phyloP scores from a whole-genome alignment of 2,888 invertebrate genomes.

The Heliothis peltigera region DNA sequence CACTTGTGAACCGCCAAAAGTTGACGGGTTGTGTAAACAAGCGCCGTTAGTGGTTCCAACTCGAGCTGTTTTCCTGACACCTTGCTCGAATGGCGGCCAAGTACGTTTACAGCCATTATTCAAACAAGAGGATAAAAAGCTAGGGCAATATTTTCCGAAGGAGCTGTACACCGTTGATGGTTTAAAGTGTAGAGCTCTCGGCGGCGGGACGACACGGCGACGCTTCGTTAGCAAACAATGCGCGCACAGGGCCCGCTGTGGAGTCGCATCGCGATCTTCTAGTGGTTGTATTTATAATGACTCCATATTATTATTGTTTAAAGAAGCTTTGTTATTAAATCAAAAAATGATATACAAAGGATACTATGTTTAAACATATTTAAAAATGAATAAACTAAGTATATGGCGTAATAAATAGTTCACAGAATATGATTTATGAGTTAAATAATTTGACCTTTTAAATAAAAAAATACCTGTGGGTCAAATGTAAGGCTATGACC shows the following conservation, averaged over 20 bases:
- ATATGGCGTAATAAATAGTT: too few relatives aligned
- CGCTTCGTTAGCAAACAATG: slow-evolving; percentile 89
- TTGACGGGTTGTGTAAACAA: slow-evolving; percentile 88
- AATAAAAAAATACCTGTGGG: too few relatives aligned
- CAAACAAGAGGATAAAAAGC: slow-evolving; percentile 90
- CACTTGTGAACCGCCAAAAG: slow-evolving; percentile 83
- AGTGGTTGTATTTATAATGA: slow-evolving; percentile 10
- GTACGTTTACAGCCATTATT: slow-evolving; percentile 89
- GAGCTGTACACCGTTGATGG: slow-evolving; percentile 86
- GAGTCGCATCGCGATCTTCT: slow-evolving; percentile 25
- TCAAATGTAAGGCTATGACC: too few relatives aligned
- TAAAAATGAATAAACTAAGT: too few relatives aligned
- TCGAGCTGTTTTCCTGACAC: slow-evolving; percentile 86
- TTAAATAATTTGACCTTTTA: too few relatives aligned
- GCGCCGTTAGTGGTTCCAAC: slow-evolving; percentile 86
- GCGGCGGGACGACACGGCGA: slow-evolving; percentile 79
- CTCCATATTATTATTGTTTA: neutral
- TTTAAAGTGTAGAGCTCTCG: slow-evolving; percentile 89
- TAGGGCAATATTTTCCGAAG: slow-evolving; percentile 88
- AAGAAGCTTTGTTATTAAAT: neutral
- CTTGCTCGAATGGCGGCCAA: slow-evolving; percentile 86
- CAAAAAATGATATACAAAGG: neutral
- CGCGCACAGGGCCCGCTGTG: slow-evolving; percentile 53
- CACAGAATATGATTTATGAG: too few relatives aligned
- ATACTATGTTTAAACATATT: too few relatives aligned